Base-by-base conservation (phyloP, 2,888 invertebrate genomes). In the Lordiphosa fenestrarum region DNA sequence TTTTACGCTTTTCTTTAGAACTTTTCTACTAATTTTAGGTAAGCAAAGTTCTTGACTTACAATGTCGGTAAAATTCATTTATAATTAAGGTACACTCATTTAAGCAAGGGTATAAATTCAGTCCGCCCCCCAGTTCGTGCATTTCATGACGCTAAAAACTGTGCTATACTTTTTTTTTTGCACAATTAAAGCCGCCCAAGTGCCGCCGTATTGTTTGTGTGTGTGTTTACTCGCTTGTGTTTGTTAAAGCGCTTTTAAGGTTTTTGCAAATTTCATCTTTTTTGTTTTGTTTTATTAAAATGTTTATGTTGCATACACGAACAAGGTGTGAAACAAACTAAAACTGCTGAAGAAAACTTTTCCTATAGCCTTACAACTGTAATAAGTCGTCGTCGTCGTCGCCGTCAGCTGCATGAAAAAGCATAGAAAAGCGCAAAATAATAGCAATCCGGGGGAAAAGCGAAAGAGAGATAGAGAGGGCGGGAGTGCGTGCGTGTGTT, bases 211-310 rank as follows among this genome's bases (percentile, higher is more conserved):
- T 40, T 39, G 36, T 47, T 44, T 47, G 21, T 44, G 42, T 52
- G 33, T 53, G 6, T 25, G 25, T 25, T 25, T 25, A 25, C 25
- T 7, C 6, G 25, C 25, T 25, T 25, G 25, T 25, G 52, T 53
- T 57, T 35, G 47, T 56, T 59, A 53, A 61, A 65, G 77, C 78
- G 71, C 74, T 81, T 69, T 63, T 62, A 65, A 66, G 66, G 56
- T 68, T 81, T 53, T 63, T 42, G 66, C 59, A 74, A 82, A 82
- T 75, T 81, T 60, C 57, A 71, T 81, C 66, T 61, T 40, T 9
- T 12, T 25, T 23, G 12, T 37, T 36, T 35, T 47, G 15, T 30
- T 69, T 71, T 55, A 64, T 49, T 62, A 53, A 62, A 61, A 61
- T 53, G 61, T 62, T 62, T 62, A 53, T 61, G 39, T 53, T 48